Base-by-base conservation (phyloP, 2,888 invertebrate genomes). In the Lysandra coridon region DNA sequence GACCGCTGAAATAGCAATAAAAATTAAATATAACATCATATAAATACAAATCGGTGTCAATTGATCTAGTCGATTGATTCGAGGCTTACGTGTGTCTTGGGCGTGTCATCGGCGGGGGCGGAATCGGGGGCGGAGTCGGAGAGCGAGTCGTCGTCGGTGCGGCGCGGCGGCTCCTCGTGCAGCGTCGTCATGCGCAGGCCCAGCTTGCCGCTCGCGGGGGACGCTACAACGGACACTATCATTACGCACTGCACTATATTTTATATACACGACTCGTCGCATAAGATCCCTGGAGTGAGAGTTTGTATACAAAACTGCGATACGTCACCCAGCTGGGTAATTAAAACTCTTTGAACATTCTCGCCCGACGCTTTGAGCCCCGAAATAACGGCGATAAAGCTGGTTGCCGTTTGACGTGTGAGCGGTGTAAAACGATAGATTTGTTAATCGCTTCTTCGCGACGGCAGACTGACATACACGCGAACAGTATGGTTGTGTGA, bases 161-260 rank as follows among this genome's bases (percentile, higher is more conserved):
- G 85, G 14, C 93, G 84, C 1, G 92, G 93, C 14, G 97, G 97
- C 90, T 99, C 99, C 89, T 99, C 99, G 87, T 98, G 97, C 74
- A 99, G 91, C 0, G 99, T 99, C 78, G 98, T 98, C 98, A 99
- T 98, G 76, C 98, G 96, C 86, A 98, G 95, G 75, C 98, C 97
- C 85, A 98, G 90, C 93, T 98, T 98, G 82, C 96, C 96, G 84
- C 97, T 96, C 83, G 98, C 98, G 73, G 98, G 98, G 69, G 98
- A 98, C 84, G 97, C 98, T 97, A 91, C 82, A 95, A 89, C 80
- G 5, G 12, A 30, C 57, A 57, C 5, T 30, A 75, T 40, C 30
- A 33, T 64, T 23, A 78, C 23, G 64, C 12, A 23, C 30, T 10
- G n/a, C 7, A 14, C 14, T 53, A 17, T 17, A 4, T 14, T 53